These are phyloP conservation scores for Sphenodon punctatus DNA, from an alignment of 2,797 vertebrate genomes.

Conservation along the genomic window DNA sequence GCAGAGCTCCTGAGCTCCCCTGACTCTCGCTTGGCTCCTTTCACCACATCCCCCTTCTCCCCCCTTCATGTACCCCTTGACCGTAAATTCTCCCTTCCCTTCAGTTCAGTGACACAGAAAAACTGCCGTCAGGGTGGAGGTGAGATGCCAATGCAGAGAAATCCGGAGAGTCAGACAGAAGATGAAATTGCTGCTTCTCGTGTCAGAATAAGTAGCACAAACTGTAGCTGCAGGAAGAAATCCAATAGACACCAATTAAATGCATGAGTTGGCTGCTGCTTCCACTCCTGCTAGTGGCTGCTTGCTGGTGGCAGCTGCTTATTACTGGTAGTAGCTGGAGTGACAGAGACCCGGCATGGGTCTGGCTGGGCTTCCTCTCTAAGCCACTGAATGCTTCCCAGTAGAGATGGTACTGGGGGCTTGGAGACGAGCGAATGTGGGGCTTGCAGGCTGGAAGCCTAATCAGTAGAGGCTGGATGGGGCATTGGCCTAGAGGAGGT, in stretches of 20 bases:
- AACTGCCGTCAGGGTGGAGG: conserved; percentile 22
- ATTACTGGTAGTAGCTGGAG: conserved; percentile 23
- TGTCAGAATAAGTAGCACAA: conserved; percentile 68
- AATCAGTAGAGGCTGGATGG: neutral
- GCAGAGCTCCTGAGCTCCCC: neutral
- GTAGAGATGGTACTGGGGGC: neutral
- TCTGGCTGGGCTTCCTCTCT: neutral
- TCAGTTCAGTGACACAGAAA: conserved; percentile 46
- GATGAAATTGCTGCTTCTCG: conserved; percentile 22
- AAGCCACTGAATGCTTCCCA: neutral
- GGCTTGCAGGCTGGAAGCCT: neutral
- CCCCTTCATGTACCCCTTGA: accelerated
- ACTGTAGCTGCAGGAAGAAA: conserved; percentile 58
- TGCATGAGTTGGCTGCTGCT: conserved; percentile 65
- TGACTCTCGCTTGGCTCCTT: neutral
- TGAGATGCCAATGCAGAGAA: neutral
- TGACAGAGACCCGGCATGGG: neutral
- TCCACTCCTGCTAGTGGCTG: conserved; percentile 46
- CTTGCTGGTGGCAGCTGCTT: conserved; percentile 57
- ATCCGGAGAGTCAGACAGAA: conserved; percentile 17
- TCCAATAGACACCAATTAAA: conserved; percentile 68
- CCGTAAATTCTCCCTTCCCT: conserved; percentile 1
- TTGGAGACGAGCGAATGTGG: neutral
- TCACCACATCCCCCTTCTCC: neutral
- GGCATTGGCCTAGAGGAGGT: neutral